Conservation (phyloP, 2,888 invertebrate species). For the Chrysolina haemoptera region DNA sequence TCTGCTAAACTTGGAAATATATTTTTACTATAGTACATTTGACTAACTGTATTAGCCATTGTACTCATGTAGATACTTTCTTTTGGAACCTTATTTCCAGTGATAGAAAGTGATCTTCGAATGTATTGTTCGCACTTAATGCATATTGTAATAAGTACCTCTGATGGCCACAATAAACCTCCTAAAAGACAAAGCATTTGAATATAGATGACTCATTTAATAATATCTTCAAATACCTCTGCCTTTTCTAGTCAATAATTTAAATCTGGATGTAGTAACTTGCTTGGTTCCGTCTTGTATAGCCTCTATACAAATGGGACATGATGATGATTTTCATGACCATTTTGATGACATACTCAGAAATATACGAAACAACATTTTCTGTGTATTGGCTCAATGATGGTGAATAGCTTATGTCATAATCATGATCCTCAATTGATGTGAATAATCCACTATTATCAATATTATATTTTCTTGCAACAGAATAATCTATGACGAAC, state of each 20-base stretch:
- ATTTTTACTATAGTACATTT: conserved; percentile 10
- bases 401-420: conserved; percentile 8
- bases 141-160: conserved; percentile 10
- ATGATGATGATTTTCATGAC: conserved; percentile 10
- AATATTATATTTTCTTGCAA: conserved; percentile 14
- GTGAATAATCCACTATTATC: neutral
- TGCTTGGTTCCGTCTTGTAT: conserved; percentile 17
- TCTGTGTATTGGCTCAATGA: neutral
- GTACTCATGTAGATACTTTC: conserved; percentile 1
- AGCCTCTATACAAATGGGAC: conserved; percentile 17
- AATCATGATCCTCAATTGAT: conserved; percentile 11
- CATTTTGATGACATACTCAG: conserved; percentile 22
- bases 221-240: conserved; percentile 2
- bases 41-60: conserved; percentile 19
- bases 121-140: conserved; percentile 14
- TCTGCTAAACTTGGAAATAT: conserved; percentile 9
- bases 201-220: neutral
- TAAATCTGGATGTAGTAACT: conserved; percentile 5
- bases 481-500: conserved; percentile 11
- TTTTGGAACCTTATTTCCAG: conserved; percentile 18
- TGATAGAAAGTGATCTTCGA: neutral
- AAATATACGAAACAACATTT: conserved; percentile 20
- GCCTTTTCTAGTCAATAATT: conserved; percentile 21
- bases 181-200: conserved; percentile 1
- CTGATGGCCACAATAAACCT: conserved; percentile 24